Base-by-base conservation (phyloP, 2,113 vertebrate species). In the Beaufortia kweichowensis region DNA sequence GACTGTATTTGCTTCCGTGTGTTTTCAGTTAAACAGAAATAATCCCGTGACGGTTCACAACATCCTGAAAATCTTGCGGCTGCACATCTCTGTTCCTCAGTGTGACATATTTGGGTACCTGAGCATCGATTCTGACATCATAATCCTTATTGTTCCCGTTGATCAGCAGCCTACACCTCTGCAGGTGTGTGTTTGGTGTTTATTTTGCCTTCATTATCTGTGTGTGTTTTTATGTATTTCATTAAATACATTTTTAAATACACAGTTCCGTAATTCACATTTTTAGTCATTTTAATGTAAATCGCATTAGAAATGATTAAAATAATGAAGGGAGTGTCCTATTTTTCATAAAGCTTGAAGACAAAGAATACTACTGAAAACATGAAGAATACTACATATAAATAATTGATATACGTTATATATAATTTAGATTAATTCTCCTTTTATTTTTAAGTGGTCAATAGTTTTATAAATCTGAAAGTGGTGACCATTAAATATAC, bases 41-140 rank as follows among this genome's bases (percentile, higher is more conserved):
- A 93, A 91, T 85, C 95, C 97, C 0, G 93, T 98, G 83, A 95
- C 94, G 0, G 88, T 98, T 29, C 91, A 96, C 11, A 93, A 96
- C 80, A 91, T 99, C 53, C 94, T 99, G 62, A 90, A 93, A 75
- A 94, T 94, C 84, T 91, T 99, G 74, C 92, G 97, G 21, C 91
- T 94, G 41, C 95, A 98, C 0, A 90, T 99, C 75, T 99, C 97
- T 0, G 95, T 98, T 63, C 97, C 97, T 0, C 97, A 99, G 89
- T 99, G 97, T 43, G 97, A 99, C 1, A 92, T 98, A 0, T 99
- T 98, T 53, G 97, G 97, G 3, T 99, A 97, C 86, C 87, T 98
- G 79, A 98, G 97, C 88, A 95, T 98, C 26, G 94, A 98, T 70
- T 95, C 96, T 0, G 93, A 95, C 79, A 92, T 99, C 17, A 94